These are phyloP conservation scores for Acipenser transmontanus DNA, from an alignment of 2,797 vertebrate species.

Conservation along the genomic window DNA sequence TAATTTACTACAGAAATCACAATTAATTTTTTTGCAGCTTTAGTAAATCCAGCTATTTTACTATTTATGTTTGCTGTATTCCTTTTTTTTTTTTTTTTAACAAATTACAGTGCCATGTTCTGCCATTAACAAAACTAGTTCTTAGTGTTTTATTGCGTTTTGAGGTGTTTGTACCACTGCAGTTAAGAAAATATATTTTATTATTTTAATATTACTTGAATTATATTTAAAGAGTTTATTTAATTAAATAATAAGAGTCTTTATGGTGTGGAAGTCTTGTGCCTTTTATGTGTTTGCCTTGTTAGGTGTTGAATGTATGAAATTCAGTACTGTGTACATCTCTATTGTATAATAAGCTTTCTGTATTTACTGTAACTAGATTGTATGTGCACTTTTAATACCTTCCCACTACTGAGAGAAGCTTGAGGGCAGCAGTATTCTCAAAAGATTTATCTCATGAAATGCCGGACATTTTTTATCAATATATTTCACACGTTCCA, in stretches of 20 bases:
- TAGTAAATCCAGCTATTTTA: neutral
- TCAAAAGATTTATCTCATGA: constrained; percentile 57
- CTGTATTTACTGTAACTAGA: constrained; percentile 66
- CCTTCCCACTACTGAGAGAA: constrained; percentile 83
- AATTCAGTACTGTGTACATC: constrained; percentile 71
- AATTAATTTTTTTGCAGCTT: neutral
- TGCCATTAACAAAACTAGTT: constrained; percentile 36
- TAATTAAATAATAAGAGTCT: constrained; percentile 53
- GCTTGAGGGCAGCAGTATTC: constrained; percentile 71
- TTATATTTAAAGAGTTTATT: constrained; percentile 59
- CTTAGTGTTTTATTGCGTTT: constrained; percentile 56
- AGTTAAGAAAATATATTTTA: constrained; percentile 46
- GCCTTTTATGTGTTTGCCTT: constrained; percentile 88
- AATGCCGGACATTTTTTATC: constrained; percentile 50
- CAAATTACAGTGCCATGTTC: constrained; percentile 63
- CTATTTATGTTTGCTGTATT: neutral
- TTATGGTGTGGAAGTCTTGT: constrained; percentile 83
- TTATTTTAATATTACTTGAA: constrained; percentile 72
- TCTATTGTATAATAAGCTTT: constrained; percentile 70
- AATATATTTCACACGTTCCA: constrained; percentile 38
- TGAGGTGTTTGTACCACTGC: constrained; percentile 54
- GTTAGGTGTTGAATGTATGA: constrained; percentile 88
- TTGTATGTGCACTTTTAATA: constrained; percentile 69
- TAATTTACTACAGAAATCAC: neutral
- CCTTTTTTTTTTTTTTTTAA: neutral